These are phyloP conservation scores for Phallusia fumigata DNA, from an alignment of 23 tunicate species.

Conservation along the genomic window DNA sequence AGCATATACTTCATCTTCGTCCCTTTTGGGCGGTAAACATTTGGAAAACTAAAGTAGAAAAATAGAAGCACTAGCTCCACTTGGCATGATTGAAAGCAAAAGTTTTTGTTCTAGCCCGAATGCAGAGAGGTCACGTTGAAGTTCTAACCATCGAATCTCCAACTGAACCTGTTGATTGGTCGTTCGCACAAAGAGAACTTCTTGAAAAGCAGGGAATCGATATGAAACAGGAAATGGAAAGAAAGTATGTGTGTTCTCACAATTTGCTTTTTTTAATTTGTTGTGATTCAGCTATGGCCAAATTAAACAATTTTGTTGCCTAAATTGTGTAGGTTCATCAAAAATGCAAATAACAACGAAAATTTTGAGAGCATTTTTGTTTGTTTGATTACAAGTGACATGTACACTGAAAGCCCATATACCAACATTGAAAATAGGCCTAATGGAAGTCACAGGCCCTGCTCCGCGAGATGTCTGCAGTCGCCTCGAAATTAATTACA, in stretches of 20 bases:
- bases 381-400: too few species aligned
- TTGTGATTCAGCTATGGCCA: background rate
- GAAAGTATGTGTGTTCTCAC: slow-evolving; percentile 42
- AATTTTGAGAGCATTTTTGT: too few species aligned
- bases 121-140: slow-evolving; percentile 36
- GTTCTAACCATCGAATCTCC: slow-evolving; percentile 41
- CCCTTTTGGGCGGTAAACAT: too few species aligned
- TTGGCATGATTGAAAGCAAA: too few species aligned
- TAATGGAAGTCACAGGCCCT: too few species aligned
- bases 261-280: background rate
- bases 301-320: background rate
- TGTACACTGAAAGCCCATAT: too few species aligned
- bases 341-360: too few species aligned
- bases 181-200: slow-evolving; percentile 92
- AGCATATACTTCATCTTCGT: too few species aligned
- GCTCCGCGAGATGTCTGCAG: background rate
- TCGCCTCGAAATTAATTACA: slow-evolving; percentile 9
- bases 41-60: too few species aligned
- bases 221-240: slow-evolving; percentile 89
- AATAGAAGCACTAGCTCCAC: too few species aligned
- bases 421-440: too few species aligned
- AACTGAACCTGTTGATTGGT: slow-evolving; percentile 92
- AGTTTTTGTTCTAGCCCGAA: slow-evolving; percentile 26
- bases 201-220: slow-evolving; percentile 96
- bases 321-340: too few species aligned